Conservation (phyloP, 2,888 invertebrate genomes). For the Epinotia bilunana region DNA sequence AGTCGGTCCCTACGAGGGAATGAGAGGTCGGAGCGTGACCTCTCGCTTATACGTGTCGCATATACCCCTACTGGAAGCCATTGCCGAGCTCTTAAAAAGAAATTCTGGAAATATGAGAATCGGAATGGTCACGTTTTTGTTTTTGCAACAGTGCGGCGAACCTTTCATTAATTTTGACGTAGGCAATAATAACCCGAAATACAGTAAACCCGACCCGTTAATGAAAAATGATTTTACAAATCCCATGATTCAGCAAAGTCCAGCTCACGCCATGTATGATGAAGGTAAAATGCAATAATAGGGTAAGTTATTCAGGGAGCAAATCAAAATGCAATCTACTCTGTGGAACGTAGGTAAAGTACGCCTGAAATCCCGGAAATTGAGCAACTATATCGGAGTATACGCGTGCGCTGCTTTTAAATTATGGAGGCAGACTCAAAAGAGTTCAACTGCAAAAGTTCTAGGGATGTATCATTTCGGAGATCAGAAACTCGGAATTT, state of each 20-base stretch:
- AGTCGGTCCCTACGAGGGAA: too few relatives aligned
- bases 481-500: not conserved
- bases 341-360: conserved; percentile 29
- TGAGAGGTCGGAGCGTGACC: too few relatives aligned
- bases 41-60: too few relatives aligned
- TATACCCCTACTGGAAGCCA: too few relatives aligned
- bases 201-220: conserved; percentile 9
- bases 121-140: not conserved
- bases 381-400: conserved; percentile 38
- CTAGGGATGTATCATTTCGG: conserved; percentile 7
- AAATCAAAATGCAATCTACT: conserved; percentile 42
- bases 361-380: conserved; percentile 28
- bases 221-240: conserved; percentile 21
- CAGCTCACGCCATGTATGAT: conserved; percentile 34
- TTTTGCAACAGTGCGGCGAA: not conserved
- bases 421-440: conserved; percentile 6
- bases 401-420: conserved; percentile 26
- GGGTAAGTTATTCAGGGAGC: conserved; percentile 37
- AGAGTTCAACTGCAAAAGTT: conserved; percentile 1
- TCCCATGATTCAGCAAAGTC: conserved; percentile 37
- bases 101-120: too few relatives aligned
- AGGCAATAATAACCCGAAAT: not conserved
- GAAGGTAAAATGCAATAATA: conserved; percentile 43
- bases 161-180: too few relatives aligned
- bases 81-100: too few relatives aligned